These are phyloP conservation scores for Porphyrio hochstetteri DNA, from an alignment of 2,113 vertebrate species.

Conservation along the genomic window DNA sequence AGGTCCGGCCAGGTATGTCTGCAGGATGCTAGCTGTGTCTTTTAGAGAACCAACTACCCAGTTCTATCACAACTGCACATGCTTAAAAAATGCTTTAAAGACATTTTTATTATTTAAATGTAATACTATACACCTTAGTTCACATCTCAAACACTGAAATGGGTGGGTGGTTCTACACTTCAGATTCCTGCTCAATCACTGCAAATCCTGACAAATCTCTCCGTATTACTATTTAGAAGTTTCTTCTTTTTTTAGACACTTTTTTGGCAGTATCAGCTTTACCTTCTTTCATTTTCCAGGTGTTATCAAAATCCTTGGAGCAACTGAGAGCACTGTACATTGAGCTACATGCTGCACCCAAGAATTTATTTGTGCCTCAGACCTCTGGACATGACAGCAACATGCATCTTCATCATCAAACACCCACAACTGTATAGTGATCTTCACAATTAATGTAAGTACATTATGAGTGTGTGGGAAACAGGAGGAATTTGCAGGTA, in stretches of 20 bases:
- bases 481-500: background rate
- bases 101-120: background rate
- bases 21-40: background rate
- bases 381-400: background rate
- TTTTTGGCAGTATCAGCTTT: background rate
- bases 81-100: background rate
- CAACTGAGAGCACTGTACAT: background rate
- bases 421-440: background rate
- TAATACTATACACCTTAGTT: background rate
- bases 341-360: background rate
- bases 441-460: background rate
- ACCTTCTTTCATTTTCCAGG: background rate
- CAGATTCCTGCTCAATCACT: fast-evolving
- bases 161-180: background rate
- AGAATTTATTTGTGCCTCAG: background rate
- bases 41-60: background rate
- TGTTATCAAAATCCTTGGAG: background rate
- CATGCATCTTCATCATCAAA: background rate
- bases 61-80: background rate
- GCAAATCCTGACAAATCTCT: background rate
- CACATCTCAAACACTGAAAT: background rate
- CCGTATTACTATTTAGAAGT: background rate
- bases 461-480: background rate
- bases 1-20: background rate
- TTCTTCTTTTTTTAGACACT: background rate